Percentiles rank a stretch among this genome's conserved stretches.
These are phyloP conservation scores for Hydrotaea diabolus DNA, from an alignment of 2,888 invertebrate species.

Conservation along the genomic window DNA sequence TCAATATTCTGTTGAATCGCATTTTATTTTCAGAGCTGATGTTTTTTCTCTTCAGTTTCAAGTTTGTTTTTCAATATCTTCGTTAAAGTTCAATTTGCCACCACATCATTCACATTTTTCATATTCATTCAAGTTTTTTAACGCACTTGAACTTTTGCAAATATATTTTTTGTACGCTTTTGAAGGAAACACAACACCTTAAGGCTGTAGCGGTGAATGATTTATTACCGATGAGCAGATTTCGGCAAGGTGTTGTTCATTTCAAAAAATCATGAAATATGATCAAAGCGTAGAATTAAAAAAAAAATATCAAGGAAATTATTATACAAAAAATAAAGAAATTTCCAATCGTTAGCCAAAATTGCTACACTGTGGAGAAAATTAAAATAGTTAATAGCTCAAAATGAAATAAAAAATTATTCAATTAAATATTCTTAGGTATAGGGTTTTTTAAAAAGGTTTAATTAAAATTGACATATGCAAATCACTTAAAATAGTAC, in stretches of 20 bases:
- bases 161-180: neutral
- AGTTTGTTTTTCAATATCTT: conserved; percentile 48
- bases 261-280: too few relatives aligned
- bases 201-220: neutral
- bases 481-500: too few relatives aligned
- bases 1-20: conserved; percentile 53
- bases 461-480: too few relatives aligned
- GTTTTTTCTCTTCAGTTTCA: neutral
- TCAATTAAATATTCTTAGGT: too few relatives aligned
- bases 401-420: too few relatives aligned
- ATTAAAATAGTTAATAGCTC: too few relatives aligned
- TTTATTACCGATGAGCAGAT: neutral
- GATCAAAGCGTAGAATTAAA: too few relatives aligned
- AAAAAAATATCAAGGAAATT: too few relatives aligned
- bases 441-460: too few relatives aligned
- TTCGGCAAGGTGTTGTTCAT: neutral
- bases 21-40: conserved; percentile 39
- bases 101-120: conserved; percentile 3
- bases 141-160: conserved; percentile 61
- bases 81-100: conserved; percentile 63
- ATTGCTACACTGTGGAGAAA: too few relatives aligned
- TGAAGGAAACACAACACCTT: conserved; percentile 21
- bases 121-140: conserved; percentile 20
- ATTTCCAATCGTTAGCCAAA: too few relatives aligned
- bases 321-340: too few relatives aligned